Base-by-base conservation (phyloP, 2,888 invertebrate species). In the Xylocampa areola region DNA sequence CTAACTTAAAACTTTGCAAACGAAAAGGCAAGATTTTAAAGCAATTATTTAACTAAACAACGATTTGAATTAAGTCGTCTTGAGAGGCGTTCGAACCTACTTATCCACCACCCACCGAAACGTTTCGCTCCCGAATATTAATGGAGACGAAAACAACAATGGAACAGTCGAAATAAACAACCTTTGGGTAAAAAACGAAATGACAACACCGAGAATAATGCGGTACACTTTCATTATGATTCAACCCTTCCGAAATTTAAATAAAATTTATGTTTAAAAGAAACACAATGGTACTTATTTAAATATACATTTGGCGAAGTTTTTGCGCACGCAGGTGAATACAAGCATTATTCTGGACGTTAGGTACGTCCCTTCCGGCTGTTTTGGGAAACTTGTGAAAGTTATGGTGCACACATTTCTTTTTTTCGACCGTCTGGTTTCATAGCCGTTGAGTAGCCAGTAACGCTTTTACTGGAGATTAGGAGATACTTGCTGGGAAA, bases 301-400 rank as follows among this genome's bases (percentile, higher is more conserved):
- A 73, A 75, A 79, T 76, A 70, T 60, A 75, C 67, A 68, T 63
- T 64, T 40, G 40, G 37, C 23, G 32, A 65, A 73, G 51, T 61
- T 61, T 72, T 68, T 72, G 65, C 41, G 67, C 39, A 30, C 62
- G 47, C 70, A 73, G 74, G 76, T 77, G 68, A 68, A 55, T 49
- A 51, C 48, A 47, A 50, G 59, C 63, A 65, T 65, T 66, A 68
- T 53, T 43, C 13, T 40, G 37, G 35, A 68, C 76, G 67, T 80
- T 74, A 74, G n/a, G n/a, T n/a, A n/a, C n/a, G 82, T 81, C 82
- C 79, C 71, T 80, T 77, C 80, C 80, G 76, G 64, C 59, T 59
- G 57, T 71, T 67, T 43, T 19, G 49, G 17, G 41, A 48, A 54
- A 58, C 50, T 62, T 65, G 47, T 39, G 47, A 10, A 39, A 51